Conservation (phyloP, 2,113 vertebrate species). For the Actenoides lindsayi region DNA sequence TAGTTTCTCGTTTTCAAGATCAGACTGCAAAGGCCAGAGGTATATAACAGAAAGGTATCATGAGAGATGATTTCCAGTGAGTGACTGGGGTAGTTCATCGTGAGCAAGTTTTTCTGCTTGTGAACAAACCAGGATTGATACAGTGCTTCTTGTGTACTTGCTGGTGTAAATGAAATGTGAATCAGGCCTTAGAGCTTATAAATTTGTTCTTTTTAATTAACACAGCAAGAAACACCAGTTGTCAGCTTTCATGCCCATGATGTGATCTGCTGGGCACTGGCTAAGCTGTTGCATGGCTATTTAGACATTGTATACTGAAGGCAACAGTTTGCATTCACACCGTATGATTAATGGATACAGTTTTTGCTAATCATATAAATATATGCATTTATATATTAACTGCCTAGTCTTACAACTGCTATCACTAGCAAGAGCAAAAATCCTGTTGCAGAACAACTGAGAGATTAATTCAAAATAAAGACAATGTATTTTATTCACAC, state of each 20-base stretch:
- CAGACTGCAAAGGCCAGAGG: not conserved
- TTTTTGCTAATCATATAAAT: not conserved
- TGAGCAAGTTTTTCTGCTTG: not conserved
- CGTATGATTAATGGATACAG: not conserved
- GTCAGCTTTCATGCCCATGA: not conserved
- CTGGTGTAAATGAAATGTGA: not conserved
- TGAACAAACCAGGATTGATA: not conserved
- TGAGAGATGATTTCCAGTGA: not conserved
- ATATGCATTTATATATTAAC: not conserved
- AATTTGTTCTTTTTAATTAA: not conserved
- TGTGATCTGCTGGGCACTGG: not conserved
- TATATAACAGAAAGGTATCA: not conserved
- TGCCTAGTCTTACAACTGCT: not conserved
- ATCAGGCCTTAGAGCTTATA: not conserved
- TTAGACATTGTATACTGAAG: not conserved
- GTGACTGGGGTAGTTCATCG: not conserved
- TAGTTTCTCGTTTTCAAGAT: not conserved
- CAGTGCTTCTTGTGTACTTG: not conserved
- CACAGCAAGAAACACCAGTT: not conserved
- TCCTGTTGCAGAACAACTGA: too few species aligned
- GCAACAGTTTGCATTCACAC: not conserved
- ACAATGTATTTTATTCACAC: not conserved
- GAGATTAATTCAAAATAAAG: not conserved
- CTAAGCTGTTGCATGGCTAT: not conserved
- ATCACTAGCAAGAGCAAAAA: not conserved